These are phyloP conservation scores for Argyrosomus regius DNA, from an alignment of 2,797 vertebrate species.

Conservation along the genomic window DNA sequence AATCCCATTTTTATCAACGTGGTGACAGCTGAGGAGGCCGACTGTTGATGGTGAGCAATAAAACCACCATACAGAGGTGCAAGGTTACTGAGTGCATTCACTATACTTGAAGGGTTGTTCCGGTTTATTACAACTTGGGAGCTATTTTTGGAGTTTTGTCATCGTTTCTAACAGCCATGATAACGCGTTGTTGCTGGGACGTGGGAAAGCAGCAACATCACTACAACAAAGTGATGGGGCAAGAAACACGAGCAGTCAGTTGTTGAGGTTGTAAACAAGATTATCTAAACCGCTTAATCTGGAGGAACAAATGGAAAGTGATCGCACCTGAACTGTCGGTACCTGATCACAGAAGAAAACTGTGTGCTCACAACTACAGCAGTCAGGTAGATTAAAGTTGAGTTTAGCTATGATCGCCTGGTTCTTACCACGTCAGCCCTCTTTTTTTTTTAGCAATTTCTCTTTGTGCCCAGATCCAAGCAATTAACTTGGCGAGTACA, in stretches of 20 bases:
- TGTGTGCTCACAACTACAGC: neutral
- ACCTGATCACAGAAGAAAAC: neutral
- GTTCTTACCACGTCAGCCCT: neutral
- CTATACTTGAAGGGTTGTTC: neutral
- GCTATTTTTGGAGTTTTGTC: neutral
- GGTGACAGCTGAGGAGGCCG: slow-evolving; percentile 22
- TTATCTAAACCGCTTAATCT: neutral
- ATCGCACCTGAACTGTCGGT: neutral
- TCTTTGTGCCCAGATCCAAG: neutral
- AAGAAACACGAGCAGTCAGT: neutral
- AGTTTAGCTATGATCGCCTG: too few species aligned
- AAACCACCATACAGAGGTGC: neutral
- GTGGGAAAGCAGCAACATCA: neutral
- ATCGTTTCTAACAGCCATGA: neutral
- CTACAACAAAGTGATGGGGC: neutral
- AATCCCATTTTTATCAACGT: slow-evolving; percentile 26
- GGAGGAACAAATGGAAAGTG: neutral
- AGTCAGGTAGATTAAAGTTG: neutral
- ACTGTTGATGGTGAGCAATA: slow-evolving; percentile 9
- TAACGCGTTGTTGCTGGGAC: neutral
- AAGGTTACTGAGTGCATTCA: neutral
- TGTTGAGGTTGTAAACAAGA: slow-evolving; percentile 1
- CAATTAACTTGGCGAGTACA: neutral
- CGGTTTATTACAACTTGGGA: neutral
- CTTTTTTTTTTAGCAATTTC: neutral